Evolutionary conservation across 2,113 vertebrate genomes (phyloP), one percentile per base, ranked within the genome.

Genomic region (Planiliza haematocheilus): DNA sequence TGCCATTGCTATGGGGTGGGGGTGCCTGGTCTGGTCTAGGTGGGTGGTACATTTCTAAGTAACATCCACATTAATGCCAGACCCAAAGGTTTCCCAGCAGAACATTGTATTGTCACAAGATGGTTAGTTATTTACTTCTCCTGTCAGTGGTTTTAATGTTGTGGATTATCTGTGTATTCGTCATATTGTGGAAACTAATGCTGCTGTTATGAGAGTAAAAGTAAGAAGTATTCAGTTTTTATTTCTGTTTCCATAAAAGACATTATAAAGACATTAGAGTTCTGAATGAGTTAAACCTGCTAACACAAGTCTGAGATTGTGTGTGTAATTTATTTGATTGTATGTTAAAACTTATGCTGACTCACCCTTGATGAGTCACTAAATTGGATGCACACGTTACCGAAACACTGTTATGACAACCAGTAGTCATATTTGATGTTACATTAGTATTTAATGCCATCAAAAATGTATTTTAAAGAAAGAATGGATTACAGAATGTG

Each of bases 241-340:
- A 30, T 30, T 30, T 30, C 24, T 30, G 24, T 5, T 2, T 30
- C 24, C 24, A 30, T 30, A 30, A 30, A 30, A 3, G 5, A 30
- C 24, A 30, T n/a, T n/a, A n/a, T n/a, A n/a, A n/a, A n/a, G n/a
- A n/a, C n/a, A 53, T 80, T 45, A 9, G 17, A n/a, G n/a, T n/a
- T 68, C 39, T 17, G 34, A 73, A 46, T 55, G 53, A 82, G 38
- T 58, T 38, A 70, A 90, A 86, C 90, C 36, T 88, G 89, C 72
- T 46, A 80, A 77, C 70, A 85, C 86, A 89, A 74, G 82, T 77
- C 76, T 77, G 84, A 69, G 76, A 70, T 79, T 46, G 52, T 55
- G 56, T 20, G 53, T 61, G 61, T 67, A 68, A 83, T 81, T 76
- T 50, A 57, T 53, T 65, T 37, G 16, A 76, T 3, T 30, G 78